A percentile compares a stretch with the other conserved stretches of the same genome.
Conservation (phyloP, 2,797 vertebrate species). For the Bufotes viridis region DNA sequence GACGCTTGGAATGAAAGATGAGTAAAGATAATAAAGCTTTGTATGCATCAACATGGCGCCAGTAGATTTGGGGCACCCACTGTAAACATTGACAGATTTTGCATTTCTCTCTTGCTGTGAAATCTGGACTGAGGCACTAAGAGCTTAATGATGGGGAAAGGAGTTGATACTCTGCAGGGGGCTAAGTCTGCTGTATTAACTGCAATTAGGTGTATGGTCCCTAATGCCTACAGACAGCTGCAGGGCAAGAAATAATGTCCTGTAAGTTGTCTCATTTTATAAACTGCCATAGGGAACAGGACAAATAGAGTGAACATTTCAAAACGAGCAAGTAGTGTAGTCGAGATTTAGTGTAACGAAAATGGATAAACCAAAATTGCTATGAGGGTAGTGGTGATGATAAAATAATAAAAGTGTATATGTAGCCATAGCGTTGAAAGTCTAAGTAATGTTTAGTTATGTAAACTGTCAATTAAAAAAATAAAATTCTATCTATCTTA, state of each 20-base stretch:
- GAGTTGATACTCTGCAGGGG: constrained; percentile 50
- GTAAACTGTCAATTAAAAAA: no score
- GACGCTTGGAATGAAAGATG: constrained; percentile 35
- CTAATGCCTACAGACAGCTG: constrained; percentile 56
- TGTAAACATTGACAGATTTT: constrained; percentile 62
- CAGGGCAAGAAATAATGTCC: constrained; percentile 60
- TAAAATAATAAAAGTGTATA: not conserved
- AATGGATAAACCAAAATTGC: not conserved
- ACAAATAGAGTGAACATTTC: constrained; percentile 50
- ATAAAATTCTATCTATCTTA: no score
- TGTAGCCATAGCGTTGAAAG: no score
- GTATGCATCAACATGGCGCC: constrained; percentile 50
- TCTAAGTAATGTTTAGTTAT: no score
- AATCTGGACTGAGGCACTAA: constrained; percentile 61
- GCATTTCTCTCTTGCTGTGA: constrained; percentile 56
- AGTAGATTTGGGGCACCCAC: constrained; percentile 57
- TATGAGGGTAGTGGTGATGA: not conserved
- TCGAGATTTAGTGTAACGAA: not conserved
- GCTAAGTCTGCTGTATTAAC: constrained; percentile 56
- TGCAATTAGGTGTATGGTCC: constrained; percentile 59
- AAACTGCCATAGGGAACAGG: constrained; percentile 39
- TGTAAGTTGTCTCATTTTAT: constrained; percentile 48
- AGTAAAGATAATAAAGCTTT: constrained; percentile 43
- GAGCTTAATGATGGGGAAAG: constrained; percentile 59
- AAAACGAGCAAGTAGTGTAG: constrained; percentile 24